Evolutionary conservation across 2,888 invertebrate species (phyloP).

Genomic region (Cephus sareptanus): DNA sequence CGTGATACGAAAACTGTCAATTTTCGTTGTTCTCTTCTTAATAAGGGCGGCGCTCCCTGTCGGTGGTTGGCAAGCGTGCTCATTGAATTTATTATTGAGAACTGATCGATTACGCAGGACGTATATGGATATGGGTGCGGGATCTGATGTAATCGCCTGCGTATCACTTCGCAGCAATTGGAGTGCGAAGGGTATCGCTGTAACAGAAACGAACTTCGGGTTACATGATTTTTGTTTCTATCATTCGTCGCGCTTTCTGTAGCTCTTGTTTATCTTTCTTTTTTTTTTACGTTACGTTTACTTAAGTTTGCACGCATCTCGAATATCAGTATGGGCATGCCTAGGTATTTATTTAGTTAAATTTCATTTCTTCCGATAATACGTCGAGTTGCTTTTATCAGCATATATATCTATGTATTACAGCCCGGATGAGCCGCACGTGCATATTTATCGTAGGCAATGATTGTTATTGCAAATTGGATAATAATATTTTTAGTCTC

Average conservation of each 20-base stretch:
- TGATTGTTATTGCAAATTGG: no score
- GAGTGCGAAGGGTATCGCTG: slow-evolving; percentile 46
- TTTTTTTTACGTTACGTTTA: background rate
- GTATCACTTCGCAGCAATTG: slow-evolving; percentile 38
- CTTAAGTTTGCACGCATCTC: no score
- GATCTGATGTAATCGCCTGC: slow-evolving; percentile 34
- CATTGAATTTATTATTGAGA: slow-evolving; percentile 10
- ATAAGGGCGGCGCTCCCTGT: background rate
- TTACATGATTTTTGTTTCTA: slow-evolving; percentile 29
- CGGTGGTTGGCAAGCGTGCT: background rate
- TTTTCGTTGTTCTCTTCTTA: background rate
- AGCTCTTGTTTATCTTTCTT: background rate
- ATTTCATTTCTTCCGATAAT: background rate
- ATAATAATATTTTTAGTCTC: no score
- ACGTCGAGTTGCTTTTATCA: background rate
- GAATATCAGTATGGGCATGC: background rate
- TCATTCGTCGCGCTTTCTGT: slow-evolving; percentile 9
- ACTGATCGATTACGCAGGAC: slow-evolving; percentile 23
- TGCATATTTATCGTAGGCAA: background rate
- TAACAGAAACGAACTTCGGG: slow-evolving; percentile 11
- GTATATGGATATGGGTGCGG: slow-evolving; percentile 37
- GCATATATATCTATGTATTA: background rate
- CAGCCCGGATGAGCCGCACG: background rate
- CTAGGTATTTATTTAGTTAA: background rate
- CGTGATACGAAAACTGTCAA: background rate